Conservation (phyloP, 2,113 vertebrate species). For the Calcarius ornatus region DNA sequence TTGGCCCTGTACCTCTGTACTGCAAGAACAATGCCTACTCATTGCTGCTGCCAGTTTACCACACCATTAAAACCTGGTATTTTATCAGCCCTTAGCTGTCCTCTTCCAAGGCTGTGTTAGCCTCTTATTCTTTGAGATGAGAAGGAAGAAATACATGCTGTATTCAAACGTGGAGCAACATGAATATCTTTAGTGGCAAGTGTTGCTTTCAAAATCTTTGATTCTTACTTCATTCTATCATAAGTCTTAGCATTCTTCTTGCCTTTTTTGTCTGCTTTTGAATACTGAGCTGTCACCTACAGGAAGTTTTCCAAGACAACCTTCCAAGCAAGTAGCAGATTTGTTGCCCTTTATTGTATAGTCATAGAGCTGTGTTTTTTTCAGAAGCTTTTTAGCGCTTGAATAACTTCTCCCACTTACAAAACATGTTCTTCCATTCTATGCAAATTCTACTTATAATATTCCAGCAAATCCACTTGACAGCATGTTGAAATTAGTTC, state of each 20-base stretch:
- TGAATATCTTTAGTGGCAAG: background rate
- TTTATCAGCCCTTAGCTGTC: background rate
- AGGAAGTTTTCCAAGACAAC: background rate
- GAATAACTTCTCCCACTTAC: background rate
- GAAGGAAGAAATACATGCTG: background rate
- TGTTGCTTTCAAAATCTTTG: background rate
- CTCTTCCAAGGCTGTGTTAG: background rate
- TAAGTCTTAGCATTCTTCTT: background rate
- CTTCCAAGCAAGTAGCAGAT: background rate
- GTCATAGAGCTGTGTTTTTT: background rate
- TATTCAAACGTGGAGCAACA: background rate
- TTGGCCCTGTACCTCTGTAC: background rate
- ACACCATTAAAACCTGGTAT: background rate
- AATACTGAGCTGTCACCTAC: background rate
- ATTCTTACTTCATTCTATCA: background rate
- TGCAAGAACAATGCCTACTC: rapidly evolving
- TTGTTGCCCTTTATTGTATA: background rate
- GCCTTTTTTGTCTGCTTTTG: background rate
- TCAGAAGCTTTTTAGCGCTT: background rate
- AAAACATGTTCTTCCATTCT: background rate
- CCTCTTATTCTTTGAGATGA: background rate
- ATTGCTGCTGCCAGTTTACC: background rate
- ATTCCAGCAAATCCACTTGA: background rate
- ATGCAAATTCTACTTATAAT: background rate
- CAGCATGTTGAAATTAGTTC: background rate